A percentile compares a stretch with the other conserved stretches of the same genome.
phyloP scores from a whole-genome alignment of 2,797 vertebrate species.

The Chelonia mydas region DNA sequence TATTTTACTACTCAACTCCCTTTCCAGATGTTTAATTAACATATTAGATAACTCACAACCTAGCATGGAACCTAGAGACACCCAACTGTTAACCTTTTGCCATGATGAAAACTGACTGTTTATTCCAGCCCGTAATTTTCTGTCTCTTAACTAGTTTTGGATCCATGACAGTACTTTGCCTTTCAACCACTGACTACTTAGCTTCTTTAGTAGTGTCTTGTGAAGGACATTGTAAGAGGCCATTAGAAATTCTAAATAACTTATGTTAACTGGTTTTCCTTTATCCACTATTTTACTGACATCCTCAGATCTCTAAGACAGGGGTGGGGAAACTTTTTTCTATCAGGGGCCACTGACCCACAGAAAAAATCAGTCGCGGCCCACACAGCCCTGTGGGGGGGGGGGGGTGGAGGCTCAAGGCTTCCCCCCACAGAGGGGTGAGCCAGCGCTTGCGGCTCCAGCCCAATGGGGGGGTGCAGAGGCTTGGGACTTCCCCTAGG shows the following conservation, averaged over 20 bases:
- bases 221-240: background rate
- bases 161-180: background rate
- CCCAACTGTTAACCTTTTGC: background rate
- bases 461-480: too few relatives aligned
- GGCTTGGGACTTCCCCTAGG: too few relatives aligned
- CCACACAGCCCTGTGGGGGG: too few relatives aligned
- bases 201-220: background rate
- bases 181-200: background rate
- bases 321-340: too few relatives aligned
- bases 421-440: too few relatives aligned
- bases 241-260: background rate
- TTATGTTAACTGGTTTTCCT: background rate
- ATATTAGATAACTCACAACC: background rate
- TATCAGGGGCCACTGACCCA: too few relatives aligned
- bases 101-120: background rate
- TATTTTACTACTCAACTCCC: background rate
- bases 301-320: background rate
- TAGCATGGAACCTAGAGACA: background rate
- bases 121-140: background rate
- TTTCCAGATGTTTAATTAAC: background rate
- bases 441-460: too few relatives aligned
- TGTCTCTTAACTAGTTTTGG: background rate
- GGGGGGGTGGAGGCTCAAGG: too few relatives aligned
- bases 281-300: background rate
- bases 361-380: too few relatives aligned